Evolutionary conservation across 2,888 invertebrate species (phyloP).

Genomic region (Stegophylla sp.): DNA sequence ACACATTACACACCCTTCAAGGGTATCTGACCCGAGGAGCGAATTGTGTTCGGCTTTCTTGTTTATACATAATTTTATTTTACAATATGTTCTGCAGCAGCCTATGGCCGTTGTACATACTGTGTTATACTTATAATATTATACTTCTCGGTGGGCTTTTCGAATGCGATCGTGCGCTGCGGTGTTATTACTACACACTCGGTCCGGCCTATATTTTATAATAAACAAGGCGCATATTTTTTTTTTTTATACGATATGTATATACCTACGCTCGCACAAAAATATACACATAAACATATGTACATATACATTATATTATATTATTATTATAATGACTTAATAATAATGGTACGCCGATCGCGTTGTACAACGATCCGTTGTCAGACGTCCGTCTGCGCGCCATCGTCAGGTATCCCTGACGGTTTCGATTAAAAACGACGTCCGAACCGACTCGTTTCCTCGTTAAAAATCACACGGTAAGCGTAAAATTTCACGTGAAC

Average conservation of each 20-base stretch:
- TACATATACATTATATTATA: neutral
- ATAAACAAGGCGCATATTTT: no score
- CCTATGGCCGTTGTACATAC: no score
- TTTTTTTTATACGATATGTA: no score
- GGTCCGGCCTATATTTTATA: neutral
- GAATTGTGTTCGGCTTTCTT: no score
- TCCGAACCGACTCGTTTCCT: neutral
- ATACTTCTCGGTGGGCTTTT: conserved; percentile 45
- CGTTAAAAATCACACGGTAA: neutral
- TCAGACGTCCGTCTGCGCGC: conserved; percentile 24
- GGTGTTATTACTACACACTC: conserved; percentile 18
- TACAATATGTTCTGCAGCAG: no score
- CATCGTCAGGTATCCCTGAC: neutral
- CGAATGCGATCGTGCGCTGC: conserved; percentile 20
- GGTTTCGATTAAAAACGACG: conserved; percentile 28
- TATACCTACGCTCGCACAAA: neutral
- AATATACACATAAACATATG: neutral
- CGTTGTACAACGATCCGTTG: neutral
- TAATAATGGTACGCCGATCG: conserved; percentile 19
- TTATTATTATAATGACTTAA: conserved; percentile 49
- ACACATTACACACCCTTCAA: no score
- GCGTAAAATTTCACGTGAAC: neutral
- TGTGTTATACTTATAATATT: no score
- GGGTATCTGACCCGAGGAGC: no score
- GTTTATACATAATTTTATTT: no score